Evolutionary conservation across 1,140 invertebrate species (phyloP).

Genomic region (Nebria ingens): DNA sequence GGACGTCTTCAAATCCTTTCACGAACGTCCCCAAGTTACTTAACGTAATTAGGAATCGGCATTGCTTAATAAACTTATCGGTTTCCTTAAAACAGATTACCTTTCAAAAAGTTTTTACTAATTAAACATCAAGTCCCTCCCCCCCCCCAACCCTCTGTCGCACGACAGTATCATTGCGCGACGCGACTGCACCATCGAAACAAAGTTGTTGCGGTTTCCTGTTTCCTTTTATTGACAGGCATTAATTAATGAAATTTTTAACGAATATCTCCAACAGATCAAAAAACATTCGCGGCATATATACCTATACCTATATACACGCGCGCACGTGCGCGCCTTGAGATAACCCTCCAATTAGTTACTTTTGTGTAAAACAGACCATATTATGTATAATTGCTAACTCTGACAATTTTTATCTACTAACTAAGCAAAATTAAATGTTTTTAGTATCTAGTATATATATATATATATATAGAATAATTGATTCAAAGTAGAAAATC

Average conservation of each 20-base stretch:
- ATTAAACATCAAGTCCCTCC: neutral
- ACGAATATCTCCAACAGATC: constrained; percentile 6
- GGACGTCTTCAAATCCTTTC: too few species aligned
- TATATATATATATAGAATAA: too few species aligned
- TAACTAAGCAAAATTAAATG: too few species aligned
- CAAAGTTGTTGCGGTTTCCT: neutral
- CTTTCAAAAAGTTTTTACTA: constrained; percentile 7
- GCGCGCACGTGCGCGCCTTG: too few species aligned
- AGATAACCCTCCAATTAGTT: too few species aligned
- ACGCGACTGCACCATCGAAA: neutral
- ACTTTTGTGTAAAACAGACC: too few species aligned
- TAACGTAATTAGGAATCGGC: constrained; percentile 1
- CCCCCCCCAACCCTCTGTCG: neutral
- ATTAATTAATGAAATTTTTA: constrained; percentile 9
- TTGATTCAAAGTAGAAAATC: too few species aligned
- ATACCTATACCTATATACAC: too few species aligned
- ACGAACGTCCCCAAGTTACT: neutral
- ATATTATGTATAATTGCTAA: too few species aligned
- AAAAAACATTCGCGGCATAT: constrained; percentile 6
- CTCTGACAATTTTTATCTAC: too few species aligned
- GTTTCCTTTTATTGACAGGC: neutral
- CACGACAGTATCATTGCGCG: neutral
- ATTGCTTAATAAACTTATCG: constrained; percentile 4
- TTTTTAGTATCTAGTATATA: too few species aligned
- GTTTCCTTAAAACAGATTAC: constrained; percentile 5